Base-by-base conservation (phyloP, 92 coral and sea anemone genomes). In the Palythoa grandiflora region DNA sequence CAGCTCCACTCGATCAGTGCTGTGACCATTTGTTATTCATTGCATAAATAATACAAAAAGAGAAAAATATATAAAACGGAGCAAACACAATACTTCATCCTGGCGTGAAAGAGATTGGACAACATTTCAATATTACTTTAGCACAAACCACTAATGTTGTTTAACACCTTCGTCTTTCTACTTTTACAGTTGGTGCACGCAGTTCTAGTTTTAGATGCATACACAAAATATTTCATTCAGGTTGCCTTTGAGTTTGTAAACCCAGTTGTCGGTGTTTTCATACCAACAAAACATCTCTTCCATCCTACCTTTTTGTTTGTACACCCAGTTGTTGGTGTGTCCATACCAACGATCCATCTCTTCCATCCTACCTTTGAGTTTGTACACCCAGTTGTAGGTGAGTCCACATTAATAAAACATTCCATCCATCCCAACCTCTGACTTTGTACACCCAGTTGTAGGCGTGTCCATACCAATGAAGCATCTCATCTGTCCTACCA, bases 381-480 rank as follows among this genome's bases (percentile, higher is more conserved):
- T 89, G 73, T 96, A 96, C 17, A 96, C 89, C 98, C 98, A 96
- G 93, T 93, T 96, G 87, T 96, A 96, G 17, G 28, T 28, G 28
- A 28, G 95, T 94, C 96, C 94, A 21, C 98, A 96, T 93, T 91
- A 92, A 35, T 5, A 5, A 40, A 40, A 40, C 47, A 40, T 40
- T 40, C 6, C 47, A 40, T 40, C 47, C 47, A 36, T 20, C 60
- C 73, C 75, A 28, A 92, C 96, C 96, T 75, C 88, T 86, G 37
- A 96, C 80, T 78, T 91, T 89, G 73, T 96, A 96, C 17, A 96
- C 89, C 96, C 98, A 96, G 93, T 94, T 96, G 87, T 96, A 96
- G 28, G 95, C 93, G 52, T 93, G 91, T 8, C 96, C 94, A 21
- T 98, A 96, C 94, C 93, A 92, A 35, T 70, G 87, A 66, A 94